A percentile compares a stretch with the other conserved stretches of the same genome.
These are phyloP conservation scores for Andrena praecox DNA, from an alignment of 2,888 invertebrate species.

Conservation along the genomic window DNA sequence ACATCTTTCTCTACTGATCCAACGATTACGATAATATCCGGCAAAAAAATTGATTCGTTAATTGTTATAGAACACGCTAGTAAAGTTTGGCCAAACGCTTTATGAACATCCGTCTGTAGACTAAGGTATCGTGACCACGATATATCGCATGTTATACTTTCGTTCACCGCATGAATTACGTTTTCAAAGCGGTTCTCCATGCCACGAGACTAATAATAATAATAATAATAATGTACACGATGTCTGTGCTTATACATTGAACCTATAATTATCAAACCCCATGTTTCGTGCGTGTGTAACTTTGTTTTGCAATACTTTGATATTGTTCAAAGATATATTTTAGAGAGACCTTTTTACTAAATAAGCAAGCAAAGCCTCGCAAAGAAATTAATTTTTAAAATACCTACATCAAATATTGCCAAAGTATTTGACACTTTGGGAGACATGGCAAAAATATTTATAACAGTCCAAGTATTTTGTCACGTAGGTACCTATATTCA, in stretches of 20 bases:
- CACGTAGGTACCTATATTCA: too few relatives aligned
- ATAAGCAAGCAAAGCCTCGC: neutral
- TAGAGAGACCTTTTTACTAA: neutral
- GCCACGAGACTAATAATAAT: neutral
- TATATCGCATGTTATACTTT: slow-evolving; percentile 21
- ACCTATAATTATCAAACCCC: neutral
- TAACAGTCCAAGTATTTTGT: too few relatives aligned
- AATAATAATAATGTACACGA: too few relatives aligned
- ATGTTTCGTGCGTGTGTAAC: neutral
- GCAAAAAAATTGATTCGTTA: neutral
- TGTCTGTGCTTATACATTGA: too few relatives aligned
- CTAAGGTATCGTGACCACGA: neutral
- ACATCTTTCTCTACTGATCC: neutral
- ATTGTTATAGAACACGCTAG: neutral
- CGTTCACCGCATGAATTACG: neutral
- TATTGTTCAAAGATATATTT: neutral
- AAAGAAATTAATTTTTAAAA: neutral
- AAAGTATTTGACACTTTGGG: too few relatives aligned
- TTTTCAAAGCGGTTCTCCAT: neutral
- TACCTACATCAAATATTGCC: neutral
- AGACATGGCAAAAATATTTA: too few relatives aligned
- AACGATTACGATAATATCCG: neutral
- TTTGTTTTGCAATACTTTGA: neutral
- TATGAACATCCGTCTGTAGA: neutral
- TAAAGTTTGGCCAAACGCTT: neutral